These are phyloP conservation scores for Drosophila fungiperda DNA, from an alignment of 2,888 invertebrate species.

Conservation along the genomic window DNA sequence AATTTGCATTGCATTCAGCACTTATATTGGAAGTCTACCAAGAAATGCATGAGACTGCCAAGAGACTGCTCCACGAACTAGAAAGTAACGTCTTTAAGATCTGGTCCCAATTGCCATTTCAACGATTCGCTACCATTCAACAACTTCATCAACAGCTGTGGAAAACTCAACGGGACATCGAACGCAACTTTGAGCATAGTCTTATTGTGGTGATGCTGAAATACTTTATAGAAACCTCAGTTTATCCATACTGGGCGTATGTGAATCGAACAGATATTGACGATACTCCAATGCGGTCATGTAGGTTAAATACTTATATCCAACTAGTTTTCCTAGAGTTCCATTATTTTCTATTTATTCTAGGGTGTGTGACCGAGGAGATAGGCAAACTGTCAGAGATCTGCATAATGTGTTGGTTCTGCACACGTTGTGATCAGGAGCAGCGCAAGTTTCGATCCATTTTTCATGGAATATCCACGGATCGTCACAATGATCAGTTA, in stretches of 20 bases:
- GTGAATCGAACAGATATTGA: neutral
- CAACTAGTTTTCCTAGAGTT: neutral
- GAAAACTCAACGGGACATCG: constrained; percentile 48
- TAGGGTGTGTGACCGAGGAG: constrained; percentile 38
- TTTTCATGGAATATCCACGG: constrained; percentile 32
- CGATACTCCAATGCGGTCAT: constrained; percentile 12
- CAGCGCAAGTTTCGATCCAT: constrained; percentile 38
- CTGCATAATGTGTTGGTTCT: constrained; percentile 50
- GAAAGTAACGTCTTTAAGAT: constrained; percentile 14
- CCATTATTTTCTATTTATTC: neutral
- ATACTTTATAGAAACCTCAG: constrained; percentile 56
- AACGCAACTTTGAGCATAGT: constrained; percentile 50
- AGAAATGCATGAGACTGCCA: constrained; percentile 25
- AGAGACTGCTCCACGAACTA: constrained; percentile 2
- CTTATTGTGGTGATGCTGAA: constrained; percentile 54
- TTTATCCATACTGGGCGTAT: constrained; percentile 63
- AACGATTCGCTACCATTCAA: constrained; percentile 41
- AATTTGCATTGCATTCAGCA: constrained; percentile 49
- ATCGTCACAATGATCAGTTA: constrained; percentile 48
- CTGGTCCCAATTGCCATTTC: constrained; percentile 5
- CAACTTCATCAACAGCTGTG: constrained; percentile 62
- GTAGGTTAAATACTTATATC: constrained; percentile 12
- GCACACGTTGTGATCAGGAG: constrained; percentile 53
- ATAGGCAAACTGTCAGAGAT: constrained; percentile 29
- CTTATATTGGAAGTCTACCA: constrained; percentile 34